Base-by-base conservation (phyloP, 2,888 invertebrate genomes). In the Chymomyza procnemis region DNA sequence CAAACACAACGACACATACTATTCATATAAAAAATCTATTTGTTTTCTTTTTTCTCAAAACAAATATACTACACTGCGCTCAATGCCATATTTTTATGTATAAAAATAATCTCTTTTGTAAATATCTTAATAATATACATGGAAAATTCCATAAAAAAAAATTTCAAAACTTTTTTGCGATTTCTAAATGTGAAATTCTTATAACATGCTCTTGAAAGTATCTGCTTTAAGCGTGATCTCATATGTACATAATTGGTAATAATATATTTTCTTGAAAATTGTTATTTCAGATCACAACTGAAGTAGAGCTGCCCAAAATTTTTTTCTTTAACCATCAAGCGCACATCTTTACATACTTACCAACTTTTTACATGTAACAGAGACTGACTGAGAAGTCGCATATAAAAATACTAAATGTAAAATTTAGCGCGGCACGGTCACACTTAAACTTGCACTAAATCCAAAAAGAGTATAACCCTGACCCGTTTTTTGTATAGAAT, bases 141-240 rank as follows among this genome's bases (percentile, higher is more conserved):
- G 18, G 18, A 18, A 18, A 50, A 50, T 6, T 50, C 48, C 16
- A 18, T 50, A 50, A 50, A 50, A 8, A 14, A 18, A 26, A 26
- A 41, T 41, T 41, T 41, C 34, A 41, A 41, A 41, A 61, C 68
- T 69, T 69, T 75, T 75, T 61, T 66, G 12, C 41, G 67, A 67
- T 69, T 69, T 78, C 69, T 78, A 59, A 69, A 69, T 76, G 76
- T 78, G 61, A 69, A 75, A 67, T 52, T 69, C 26, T 26, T 61
- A 66, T 66, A 67, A 63, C 67, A 64, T 66, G 34, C 34, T 41
- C 34, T 59, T 60, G 52, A 67, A 67, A 62, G 58, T 59, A 69
- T 64, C 76, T 67, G 61, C 79, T 73, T 79, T 64, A 67, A 67
- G 61, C 58, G 78, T 79, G 80, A 84, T 83, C 76, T 59, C 16